These are phyloP conservation scores for Temnothorax unifasciatus DNA, from an alignment of 2,888 invertebrate genomes.

Conservation along the genomic window DNA sequence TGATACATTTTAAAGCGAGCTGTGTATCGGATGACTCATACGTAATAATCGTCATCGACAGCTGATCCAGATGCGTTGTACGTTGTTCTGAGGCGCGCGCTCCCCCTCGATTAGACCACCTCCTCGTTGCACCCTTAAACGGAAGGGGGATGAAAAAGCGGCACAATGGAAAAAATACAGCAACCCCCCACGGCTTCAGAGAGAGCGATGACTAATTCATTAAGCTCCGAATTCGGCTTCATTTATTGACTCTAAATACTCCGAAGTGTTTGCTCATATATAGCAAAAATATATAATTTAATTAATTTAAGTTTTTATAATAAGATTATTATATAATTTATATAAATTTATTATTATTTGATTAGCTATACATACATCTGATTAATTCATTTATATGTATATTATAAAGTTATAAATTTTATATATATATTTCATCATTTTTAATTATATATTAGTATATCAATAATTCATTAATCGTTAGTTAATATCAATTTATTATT, in stretches of 20 bases:
- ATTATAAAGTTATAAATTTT: constrained; percentile 2
- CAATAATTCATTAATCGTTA: not conserved
- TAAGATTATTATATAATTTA: constrained; percentile 1
- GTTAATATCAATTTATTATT: constrained; percentile 7
- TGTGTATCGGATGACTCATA: constrained; percentile 80
- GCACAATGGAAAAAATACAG: constrained; percentile 73
- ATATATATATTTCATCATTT: not conserved
- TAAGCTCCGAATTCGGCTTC: constrained; percentile 62
- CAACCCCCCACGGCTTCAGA: constrained; percentile 62
- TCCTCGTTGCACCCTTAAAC: constrained; percentile 57
- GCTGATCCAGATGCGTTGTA: constrained; percentile 80
- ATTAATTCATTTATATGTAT: not conserved
- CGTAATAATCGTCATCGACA: constrained; percentile 83
- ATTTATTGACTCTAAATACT: constrained; percentile 56
- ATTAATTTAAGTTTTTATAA: not conserved
- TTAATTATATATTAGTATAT: not conserved
- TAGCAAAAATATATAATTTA: not conserved
- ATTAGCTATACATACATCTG: not conserved
- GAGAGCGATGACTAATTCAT: constrained; percentile 80
- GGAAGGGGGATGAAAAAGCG: constrained; percentile 61
- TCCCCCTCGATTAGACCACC: constrained; percentile 66
- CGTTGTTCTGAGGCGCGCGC: constrained; percentile 57
- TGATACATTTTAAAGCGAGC: constrained; percentile 83
- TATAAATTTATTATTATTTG: not conserved
- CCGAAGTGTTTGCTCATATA: not conserved